phyloP scores from a whole-genome alignment of 1,140 invertebrate genomes.

The silkworm (Bombyx mori) region DNA sequence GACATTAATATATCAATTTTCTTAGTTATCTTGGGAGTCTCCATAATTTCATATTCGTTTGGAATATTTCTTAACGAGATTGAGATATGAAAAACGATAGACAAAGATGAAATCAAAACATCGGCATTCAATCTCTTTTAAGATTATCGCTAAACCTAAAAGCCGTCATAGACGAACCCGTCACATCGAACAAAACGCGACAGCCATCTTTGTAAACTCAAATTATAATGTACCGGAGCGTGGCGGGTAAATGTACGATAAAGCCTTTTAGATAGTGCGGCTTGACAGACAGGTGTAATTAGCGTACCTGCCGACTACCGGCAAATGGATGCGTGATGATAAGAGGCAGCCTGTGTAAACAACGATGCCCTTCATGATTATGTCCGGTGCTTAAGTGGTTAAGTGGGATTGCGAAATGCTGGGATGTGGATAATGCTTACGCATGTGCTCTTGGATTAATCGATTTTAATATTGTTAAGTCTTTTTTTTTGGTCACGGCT shows the following conservation, averaged over 20 bases:
- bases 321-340: constrained; percentile 43
- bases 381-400: constrained; percentile 31
- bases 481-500: not conserved
- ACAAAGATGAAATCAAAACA: no score
- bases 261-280: constrained; percentile 35
- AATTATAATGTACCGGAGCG: constrained; percentile 6
- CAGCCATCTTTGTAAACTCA: no score
- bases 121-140: no score
- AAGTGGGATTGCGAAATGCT: constrained; percentile 34
- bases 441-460: not conserved
- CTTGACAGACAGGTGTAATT: constrained; percentile 60
- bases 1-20: no score
- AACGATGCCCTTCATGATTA: constrained; percentile 51
- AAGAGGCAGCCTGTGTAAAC: constrained; percentile 37
- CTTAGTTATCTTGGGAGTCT: no score
- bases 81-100: no score
- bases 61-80: no score
- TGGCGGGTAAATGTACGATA: constrained; percentile 42
- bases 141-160: no score
- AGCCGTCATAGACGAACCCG: no score
- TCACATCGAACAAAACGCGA: no score
- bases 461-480: not conserved
- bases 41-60: no score
- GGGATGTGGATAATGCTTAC: constrained; percentile 6
- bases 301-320: constrained; percentile 34